phyloP scores from a whole-genome alignment of 2,797 vertebrate species.

The Delichon dasypus region DNA sequence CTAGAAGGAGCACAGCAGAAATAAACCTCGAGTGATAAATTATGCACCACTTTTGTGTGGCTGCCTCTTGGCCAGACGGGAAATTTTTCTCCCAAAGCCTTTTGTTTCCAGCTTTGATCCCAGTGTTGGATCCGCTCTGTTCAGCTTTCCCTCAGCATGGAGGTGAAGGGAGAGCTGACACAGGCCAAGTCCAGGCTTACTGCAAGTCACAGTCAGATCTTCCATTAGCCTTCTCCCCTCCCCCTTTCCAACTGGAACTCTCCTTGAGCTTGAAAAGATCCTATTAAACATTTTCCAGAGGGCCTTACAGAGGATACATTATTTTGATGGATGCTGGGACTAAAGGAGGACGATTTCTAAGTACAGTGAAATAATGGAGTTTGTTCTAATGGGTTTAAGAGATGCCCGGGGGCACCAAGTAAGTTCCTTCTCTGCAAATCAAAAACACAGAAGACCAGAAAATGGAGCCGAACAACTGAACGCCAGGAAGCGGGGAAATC shows the following conservation, averaged over 20 bases:
- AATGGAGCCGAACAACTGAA: slow-evolving; percentile 73
- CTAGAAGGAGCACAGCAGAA: slow-evolving; percentile 58
- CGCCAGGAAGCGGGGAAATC: slow-evolving; percentile 68
- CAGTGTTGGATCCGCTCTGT: slow-evolving; percentile 55
- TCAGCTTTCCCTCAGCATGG: slow-evolving; percentile 52
- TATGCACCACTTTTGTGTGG: slow-evolving; percentile 74
- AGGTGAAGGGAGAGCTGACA: slow-evolving; percentile 68
- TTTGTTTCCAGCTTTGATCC: slow-evolving; percentile 74
- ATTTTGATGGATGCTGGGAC: slow-evolving; percentile 68
- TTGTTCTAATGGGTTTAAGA: slow-evolving; percentile 67
- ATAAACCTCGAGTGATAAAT: slow-evolving; percentile 74
- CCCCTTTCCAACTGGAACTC: slow-evolving; percentile 59
- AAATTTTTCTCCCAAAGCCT: slow-evolving; percentile 70
- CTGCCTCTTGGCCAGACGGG: slow-evolving; percentile 72
- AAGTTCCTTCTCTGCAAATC: slow-evolving; percentile 76
- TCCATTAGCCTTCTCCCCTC: slow-evolving; percentile 52
- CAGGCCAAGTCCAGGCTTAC: slow-evolving; percentile 69
- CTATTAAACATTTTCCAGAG: slow-evolving; percentile 63
- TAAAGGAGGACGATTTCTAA: slow-evolving; percentile 65
- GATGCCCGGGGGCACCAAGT: slow-evolving; percentile 72
- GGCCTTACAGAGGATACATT: slow-evolving; percentile 65
- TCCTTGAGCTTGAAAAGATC: slow-evolving; percentile 61
- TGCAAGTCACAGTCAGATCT: slow-evolving; percentile 51
- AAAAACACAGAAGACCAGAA: slow-evolving; percentile 76
- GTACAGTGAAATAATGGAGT: slow-evolving; percentile 66